A percentile compares a stretch with the other conserved stretches of the same genome.
Evolutionary conservation across 2,797 vertebrate genomes (phyloP).

Genomic region (Brachyrhaphis roseni): DNA sequence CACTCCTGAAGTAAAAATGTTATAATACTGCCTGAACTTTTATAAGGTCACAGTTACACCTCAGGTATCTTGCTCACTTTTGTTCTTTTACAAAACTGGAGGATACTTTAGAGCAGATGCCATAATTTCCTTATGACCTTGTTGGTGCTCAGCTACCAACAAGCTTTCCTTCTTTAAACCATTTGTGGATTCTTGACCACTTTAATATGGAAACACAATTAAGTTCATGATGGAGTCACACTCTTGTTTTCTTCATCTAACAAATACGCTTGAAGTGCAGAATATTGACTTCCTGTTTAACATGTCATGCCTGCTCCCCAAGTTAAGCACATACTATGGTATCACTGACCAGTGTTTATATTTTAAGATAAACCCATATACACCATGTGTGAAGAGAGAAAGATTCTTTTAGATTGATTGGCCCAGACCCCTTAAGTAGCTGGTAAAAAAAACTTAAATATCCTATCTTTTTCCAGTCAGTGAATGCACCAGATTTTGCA

Average conservation of each 20-base stretch:
- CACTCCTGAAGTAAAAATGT: neutral
- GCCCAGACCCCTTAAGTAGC: neutral
- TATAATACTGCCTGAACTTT: neutral
- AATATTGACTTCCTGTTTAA: neutral
- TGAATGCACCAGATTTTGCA: neutral
- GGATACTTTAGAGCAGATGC: neutral
- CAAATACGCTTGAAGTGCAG: neutral
- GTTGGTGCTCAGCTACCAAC: neutral
- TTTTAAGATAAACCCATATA: neutral
- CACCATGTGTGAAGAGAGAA: neutral
- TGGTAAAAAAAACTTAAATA: neutral
- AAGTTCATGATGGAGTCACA: neutral
- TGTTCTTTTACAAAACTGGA: neutral
- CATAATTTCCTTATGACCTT: neutral
- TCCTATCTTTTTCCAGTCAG: neutral
- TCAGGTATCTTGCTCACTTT: neutral
- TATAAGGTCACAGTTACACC: neutral
- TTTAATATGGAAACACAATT: neutral
- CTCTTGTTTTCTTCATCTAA: neutral
- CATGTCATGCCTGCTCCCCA: neutral
- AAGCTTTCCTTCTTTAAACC: neutral
- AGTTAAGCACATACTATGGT: neutral
- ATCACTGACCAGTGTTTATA: neutral
- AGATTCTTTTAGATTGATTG: neutral
- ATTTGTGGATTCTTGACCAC: neutral